These are phyloP conservation scores for Mystacornis crossleyi DNA, from an alignment of 2,113 vertebrate genomes.

Conservation along the genomic window DNA sequence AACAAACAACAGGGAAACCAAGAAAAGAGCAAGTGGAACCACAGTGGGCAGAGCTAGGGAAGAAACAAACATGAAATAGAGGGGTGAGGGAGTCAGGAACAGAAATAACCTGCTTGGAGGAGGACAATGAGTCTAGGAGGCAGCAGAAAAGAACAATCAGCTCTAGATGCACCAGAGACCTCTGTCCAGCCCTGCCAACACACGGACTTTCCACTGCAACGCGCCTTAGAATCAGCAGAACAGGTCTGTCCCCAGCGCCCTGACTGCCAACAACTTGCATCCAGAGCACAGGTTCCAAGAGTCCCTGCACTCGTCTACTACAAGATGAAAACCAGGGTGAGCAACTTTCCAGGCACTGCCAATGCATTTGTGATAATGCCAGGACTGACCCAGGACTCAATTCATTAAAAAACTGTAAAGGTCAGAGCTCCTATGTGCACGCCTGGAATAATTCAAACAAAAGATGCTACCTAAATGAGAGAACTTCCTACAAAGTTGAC, in stretches of 20 bases:
- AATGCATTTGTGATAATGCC: not conserved
- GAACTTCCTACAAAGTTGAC: not conserved
- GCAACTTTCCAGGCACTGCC: not conserved
- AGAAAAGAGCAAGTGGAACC: not conserved
- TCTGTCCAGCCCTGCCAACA: not conserved
- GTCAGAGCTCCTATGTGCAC: not conserved
- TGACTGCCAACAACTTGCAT: not conserved
- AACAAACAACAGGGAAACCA: not conserved
- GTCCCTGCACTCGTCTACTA: not conserved
- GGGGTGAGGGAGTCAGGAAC: not conserved
- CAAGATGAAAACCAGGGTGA: not conserved
- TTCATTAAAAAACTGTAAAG: not conserved
- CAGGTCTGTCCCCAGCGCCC: not conserved
- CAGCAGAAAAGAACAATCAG: not conserved
- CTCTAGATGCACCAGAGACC: not conserved
- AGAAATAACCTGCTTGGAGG: not conserved
- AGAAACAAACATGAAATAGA: not conserved
- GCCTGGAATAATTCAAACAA: not conserved
- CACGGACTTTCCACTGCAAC: not conserved
- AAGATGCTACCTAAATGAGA: not conserved
- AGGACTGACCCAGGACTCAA: not conserved
- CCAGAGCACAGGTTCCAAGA: not conserved
- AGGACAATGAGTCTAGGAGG: not conserved
- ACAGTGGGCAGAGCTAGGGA: not conserved
- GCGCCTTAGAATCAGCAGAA: not conserved